Conservation (phyloP, 2,888 invertebrate genomes). For the Stenoptilia bipunctidactyla region DNA sequence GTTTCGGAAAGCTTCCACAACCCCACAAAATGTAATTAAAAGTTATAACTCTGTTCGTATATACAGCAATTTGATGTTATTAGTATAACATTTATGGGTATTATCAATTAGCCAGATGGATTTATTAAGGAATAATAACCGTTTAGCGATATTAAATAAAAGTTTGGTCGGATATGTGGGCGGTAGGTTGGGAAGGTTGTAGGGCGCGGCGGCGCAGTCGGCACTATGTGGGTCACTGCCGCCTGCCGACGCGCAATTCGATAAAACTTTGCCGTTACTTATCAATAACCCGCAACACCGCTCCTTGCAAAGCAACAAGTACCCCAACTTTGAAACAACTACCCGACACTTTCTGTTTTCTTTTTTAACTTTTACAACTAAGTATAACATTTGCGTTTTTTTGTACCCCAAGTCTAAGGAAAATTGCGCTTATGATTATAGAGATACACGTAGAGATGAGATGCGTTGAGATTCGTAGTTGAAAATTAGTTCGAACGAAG, state of each 20-base stretch:
- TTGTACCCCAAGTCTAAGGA: too few relatives aligned
- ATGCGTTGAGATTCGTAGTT: too few relatives aligned
- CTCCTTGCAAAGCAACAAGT: slow-evolving; percentile 17
- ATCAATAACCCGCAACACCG: slow-evolving; percentile 24
- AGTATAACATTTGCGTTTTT: too few relatives aligned
- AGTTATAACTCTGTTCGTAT: too few relatives aligned
- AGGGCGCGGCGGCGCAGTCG: slow-evolving; percentile 11
- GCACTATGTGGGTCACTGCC: slow-evolving; percentile 59
- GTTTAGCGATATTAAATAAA: slow-evolving; percentile 11
- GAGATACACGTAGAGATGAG: too few relatives aligned
- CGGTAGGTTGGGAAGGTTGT: slow-evolving; percentile 24
- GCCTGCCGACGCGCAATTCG: slow-evolving; percentile 60
- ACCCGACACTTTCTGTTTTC: too few relatives aligned
- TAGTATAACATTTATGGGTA: not conserved
- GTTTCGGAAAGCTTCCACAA: too few relatives aligned
- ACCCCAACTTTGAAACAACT: slow-evolving; percentile 5
- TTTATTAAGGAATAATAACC: not conserved
- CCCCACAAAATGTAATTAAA: too few relatives aligned
- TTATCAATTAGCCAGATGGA: not conserved
- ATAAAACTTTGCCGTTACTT: slow-evolving; percentile 52
- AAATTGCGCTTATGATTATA: too few relatives aligned
- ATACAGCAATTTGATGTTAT: too few relatives aligned
- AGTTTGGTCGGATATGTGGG: slow-evolving; percentile 25
- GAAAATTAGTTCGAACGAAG: too few relatives aligned
- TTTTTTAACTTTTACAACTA: too few relatives aligned